Base-by-base conservation (phyloP, 2,113 vertebrate species). In the Lophochroa leadbeateri region DNA sequence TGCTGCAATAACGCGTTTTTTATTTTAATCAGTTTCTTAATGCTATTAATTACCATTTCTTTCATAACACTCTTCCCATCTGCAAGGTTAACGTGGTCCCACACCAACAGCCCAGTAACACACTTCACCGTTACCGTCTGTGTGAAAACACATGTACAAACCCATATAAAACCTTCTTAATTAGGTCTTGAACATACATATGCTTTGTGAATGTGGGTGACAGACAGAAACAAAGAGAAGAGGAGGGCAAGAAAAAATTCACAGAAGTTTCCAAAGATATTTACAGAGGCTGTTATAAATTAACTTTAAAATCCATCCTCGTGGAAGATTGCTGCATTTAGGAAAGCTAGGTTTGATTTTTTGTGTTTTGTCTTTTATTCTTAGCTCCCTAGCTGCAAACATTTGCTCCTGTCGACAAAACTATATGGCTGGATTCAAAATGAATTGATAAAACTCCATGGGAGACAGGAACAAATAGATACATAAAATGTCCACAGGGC, bases 21-120 rank as follows among this genome's bases (percentile, higher is more conserved):
- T 84, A 95, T 96, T 97, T 97, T 94, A 96, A 95, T 97, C 96
- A 76, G 74, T 88, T 94, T 91, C 94, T 97, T 94, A 92, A 94
- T 94, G 86, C 91, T 94, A 87, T 95, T 96, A 95, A 95, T 95
- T 94, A 91, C 17, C 2, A 91, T 95, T 95, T 96, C 86, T 95
- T 87, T 93, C 88, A 77, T 88, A 93, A 88, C 47, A 39, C 71
- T 78, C 78, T 93, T 79, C 89, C 86, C 91, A 85, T 97, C 91
- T 78, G 64, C 84, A 86, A 60, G 86, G 84, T 90, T 92, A 86
- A 37, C 13, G 3, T 44, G 41, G 68, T 80, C 82, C 82, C 44
- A 25, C 81, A 41, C 5, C 5, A 85, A 10, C 50, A 53, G 76
- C 69, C 9, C 58, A 46, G 91, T 18, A 84, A 88, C 80, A 44